Evolutionary conservation across 2,113 vertebrate species (phyloP), one percentile per base, ranked within the genome.

Genomic region (Macrotus californicus): DNA sequence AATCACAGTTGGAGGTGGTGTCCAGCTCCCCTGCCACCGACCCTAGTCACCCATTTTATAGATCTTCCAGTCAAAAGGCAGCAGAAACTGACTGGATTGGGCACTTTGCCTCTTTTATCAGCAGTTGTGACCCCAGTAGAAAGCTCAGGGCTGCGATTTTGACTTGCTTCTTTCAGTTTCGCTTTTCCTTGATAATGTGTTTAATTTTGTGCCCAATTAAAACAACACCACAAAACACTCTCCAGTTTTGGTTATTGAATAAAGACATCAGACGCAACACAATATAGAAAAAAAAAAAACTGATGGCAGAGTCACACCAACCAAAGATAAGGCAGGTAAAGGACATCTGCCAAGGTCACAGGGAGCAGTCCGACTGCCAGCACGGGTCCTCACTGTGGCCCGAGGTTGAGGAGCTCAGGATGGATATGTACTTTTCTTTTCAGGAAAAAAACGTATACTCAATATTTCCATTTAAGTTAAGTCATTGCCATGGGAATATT

Each of bases 161-260:
- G 34, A 36, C 69, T 85, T 89, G 84, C 34, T 95, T 7, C 81
- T 97, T 22, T 96, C 2, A 0, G 22, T 72, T 95, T 98, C 97
- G 75, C 24, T 97, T 98, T 96, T 97, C 19, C 22, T 96, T 95
- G 92, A 94, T 87, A 88, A 87, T 69, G 41, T 87, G 61, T 95
- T 96, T 72, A 94, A 93, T 95, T 92, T 77, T 54, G 19, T 79
- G 56, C 50, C 24, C 52, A 29, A 72, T 77, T 77, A 92, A 96
- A 85, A 84, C 21, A 69, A 82, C 34, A 56, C 46, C 54, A 43
- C 1, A 36, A 76, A 79, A 87, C 13, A 13, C 13, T 39, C 11
- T 94, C 2, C 50, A 9, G 22, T 89, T 94, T 81, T 12, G 34
- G 19, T 84, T 85, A 39, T 7, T 64, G 66, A 84, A n/a, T 39